phyloP scores from a whole-genome alignment of 1,140 invertebrate genomes.

The Lucilia cuprina region DNA sequence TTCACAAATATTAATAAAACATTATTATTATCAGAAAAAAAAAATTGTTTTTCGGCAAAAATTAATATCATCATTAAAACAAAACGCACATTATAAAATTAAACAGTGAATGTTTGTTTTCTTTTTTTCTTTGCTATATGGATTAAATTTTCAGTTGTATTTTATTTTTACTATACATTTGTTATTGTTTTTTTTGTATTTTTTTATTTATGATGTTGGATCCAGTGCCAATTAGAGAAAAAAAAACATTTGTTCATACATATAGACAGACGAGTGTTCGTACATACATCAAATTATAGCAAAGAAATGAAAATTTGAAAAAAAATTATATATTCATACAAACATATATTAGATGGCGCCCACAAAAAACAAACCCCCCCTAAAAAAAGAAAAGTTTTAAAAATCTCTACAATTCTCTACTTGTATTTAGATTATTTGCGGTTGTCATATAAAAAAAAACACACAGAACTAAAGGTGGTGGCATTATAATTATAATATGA shows the following conservation, averaged over 20 bases:
- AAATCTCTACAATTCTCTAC: slow-evolving; percentile 3
- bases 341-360: not conserved
- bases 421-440: not conserved
- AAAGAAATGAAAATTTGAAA: not conserved
- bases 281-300: not conserved
- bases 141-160: not conserved
- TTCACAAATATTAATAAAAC: slow-evolving; percentile 4
- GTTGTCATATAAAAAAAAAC: slow-evolving; percentile 1
- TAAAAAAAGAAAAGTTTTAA: not conserved
- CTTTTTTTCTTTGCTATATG: not conserved
- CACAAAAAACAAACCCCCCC: not conserved
- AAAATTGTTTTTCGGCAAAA: not conserved
- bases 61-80: not conserved
- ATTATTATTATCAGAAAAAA: not conserved
- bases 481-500: slow-evolving; percentile 2
- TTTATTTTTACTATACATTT: not conserved
- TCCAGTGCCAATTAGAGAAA: slow-evolving; percentile 17
- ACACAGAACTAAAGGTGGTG: not conserved
- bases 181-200: not conserved
- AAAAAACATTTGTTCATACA: not conserved
- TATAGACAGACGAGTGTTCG: not conserved
- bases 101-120: not conserved
- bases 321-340: not conserved
- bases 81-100: not conserved
- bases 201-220: slow-evolving; percentile 8